Conservation (phyloP, 2,113 vertebrate genomes). For the Aegithalos caudatus region DNA sequence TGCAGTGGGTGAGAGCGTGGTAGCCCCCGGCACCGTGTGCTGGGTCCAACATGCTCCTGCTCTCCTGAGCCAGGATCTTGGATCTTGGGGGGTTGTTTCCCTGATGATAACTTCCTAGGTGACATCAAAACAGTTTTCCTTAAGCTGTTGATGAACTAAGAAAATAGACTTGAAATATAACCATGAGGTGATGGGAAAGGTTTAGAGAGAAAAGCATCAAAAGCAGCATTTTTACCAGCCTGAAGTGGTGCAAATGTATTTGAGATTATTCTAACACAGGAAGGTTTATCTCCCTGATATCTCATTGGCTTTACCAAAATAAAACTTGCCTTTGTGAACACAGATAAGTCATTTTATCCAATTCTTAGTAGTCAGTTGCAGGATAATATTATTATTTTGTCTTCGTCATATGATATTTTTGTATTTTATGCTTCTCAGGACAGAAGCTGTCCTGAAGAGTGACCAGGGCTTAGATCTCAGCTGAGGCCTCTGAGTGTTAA, state of each 20-base stretch:
- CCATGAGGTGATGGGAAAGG: neutral
- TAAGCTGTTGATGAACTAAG: neutral
- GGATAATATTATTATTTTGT: neutral
- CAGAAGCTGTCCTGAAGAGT: neutral
- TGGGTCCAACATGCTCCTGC: neutral
- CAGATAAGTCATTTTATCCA: neutral
- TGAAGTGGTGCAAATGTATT: neutral
- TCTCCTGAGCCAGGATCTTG: neutral
- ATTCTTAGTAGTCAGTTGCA: neutral
- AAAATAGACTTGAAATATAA: neutral
- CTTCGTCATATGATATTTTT: neutral
- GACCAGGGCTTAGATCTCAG: neutral
- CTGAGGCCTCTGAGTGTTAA: neutral
- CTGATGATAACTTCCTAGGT: neutral
- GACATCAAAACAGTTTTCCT: neutral
- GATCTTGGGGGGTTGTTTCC: rapidly evolving
- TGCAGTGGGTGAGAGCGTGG: neutral
- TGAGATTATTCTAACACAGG: neutral
- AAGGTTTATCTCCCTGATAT: neutral
- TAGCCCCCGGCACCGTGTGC: neutral
- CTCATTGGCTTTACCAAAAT: neutral
- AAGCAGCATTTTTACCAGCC: neutral
- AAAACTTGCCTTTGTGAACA: neutral
- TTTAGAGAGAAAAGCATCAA: neutral
- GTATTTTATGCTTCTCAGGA: neutral